phyloP scores from a whole-genome alignment of 2,113 vertebrate species.

The Ranitomeya variabilis region DNA sequence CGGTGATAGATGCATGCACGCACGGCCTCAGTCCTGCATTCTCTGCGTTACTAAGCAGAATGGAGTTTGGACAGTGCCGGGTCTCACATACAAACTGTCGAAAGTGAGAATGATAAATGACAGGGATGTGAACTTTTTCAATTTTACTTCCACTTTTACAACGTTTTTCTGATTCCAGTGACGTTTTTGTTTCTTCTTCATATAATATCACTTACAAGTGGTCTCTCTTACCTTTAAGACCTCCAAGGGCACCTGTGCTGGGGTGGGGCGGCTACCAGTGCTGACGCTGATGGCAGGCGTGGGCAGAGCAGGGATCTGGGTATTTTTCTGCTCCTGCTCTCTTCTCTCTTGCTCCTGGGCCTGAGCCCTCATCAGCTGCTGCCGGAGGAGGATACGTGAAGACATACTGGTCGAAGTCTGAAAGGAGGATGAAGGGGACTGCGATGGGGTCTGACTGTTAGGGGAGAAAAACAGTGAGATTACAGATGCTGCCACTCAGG shows the following conservation, averaged over 20 bases:
- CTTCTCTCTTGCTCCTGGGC: conserved; percentile 85
- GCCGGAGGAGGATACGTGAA: conserved; percentile 79
- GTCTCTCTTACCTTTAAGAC: conserved; percentile 80
- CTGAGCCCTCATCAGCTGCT: conserved; percentile 90
- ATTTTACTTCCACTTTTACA: not conserved
- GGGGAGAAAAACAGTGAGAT: not conserved
- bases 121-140: not conserved
- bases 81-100: not conserved
- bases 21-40: not conserved
- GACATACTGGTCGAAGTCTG: conserved; percentile 72
- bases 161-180: not conserved
- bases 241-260: conserved; percentile 85
- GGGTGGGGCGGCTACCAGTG: conserved; percentile 71
- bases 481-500: too few species aligned
- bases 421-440: conserved; percentile 61
- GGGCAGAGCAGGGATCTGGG: conserved; percentile 70
- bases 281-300: conserved; percentile 83
- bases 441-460: conserved; percentile 64
- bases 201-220: not conserved
- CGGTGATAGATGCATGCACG: not conserved
- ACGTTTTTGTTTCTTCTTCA: not conserved
- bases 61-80: not conserved
- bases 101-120: not conserved
- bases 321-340: conserved; percentile 78
- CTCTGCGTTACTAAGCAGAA: not conserved